Evolutionary conservation across 2,888 invertebrate species (phyloP), one percentile per base, ranked within the genome.

Genomic region (Himalopsyche japonica): DNA sequence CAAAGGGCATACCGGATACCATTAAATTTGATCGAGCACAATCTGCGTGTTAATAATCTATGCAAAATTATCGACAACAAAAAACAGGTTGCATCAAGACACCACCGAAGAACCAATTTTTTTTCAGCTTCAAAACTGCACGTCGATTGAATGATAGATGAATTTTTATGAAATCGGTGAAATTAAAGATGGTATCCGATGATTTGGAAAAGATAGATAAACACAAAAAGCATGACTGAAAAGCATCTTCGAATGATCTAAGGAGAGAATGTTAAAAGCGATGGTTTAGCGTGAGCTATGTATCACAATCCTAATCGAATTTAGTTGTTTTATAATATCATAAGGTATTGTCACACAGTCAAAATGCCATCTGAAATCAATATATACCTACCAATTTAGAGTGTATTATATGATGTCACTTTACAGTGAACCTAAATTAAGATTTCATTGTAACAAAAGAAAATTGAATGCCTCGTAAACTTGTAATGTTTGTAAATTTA

Each of bases 221-320:
- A 70, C 70, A 70, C 70, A 70, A 70, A 70, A 70, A 70, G 70
- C 70, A 70, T 70, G 70, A 70, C 70, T 70, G 70, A 70, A 70
- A 70, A 70, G 70, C 70, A 70, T 27, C 27, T 70, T 70, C 27
- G 70, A 27, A 70, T 70, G 70, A 70, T 70, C 70, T 70, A 70
- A 70, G 70, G 70, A 70, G 57, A 57, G 57, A 57, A 70, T 70
- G 70, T 70, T 27, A 70, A 57, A 70, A 70, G 70, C 70, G 70
- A 70, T 70, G 70, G 27, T 70, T 70, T 30, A 70, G 70, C 27
- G 27, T 70, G 70, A 70, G 70, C 70, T 70, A 70, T 70, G 70
- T 70, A 70, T 70, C 70, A 70, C 27, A 70, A 70, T 27, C 30
- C 70, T 70, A 20, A 70, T 70, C 70, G 27, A 70, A 70, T 70